Conservation (phyloP, 2,797 vertebrate species). For the Erethizon dorsatum region DNA sequence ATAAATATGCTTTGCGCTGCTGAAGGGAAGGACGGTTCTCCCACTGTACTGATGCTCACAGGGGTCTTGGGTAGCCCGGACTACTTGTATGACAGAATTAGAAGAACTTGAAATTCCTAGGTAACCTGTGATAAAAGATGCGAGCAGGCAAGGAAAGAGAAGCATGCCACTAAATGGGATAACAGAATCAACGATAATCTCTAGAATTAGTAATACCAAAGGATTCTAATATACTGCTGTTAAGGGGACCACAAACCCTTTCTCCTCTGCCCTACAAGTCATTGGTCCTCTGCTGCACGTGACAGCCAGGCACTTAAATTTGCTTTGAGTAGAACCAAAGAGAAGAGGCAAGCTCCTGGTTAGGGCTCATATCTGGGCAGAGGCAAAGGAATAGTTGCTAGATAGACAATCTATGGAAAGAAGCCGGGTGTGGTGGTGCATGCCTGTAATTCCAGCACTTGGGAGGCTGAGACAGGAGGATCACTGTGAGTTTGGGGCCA, state of each 20-base stretch:
- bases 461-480: too few relatives aligned
- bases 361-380: neutral
- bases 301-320: neutral
- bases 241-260: neutral
- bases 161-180: neutral
- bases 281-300: neutral
- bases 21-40: neutral
- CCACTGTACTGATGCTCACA: neutral
- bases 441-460: neutral
- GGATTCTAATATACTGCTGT: neutral
- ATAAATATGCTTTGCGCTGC: neutral
- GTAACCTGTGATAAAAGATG: neutral
- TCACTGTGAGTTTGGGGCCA: too few relatives aligned
- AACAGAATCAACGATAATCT: neutral
- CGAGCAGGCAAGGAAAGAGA: neutral
- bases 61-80: neutral
- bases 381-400: constrained; percentile 9
- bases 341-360: neutral
- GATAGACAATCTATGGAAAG: neutral
- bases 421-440: neutral
- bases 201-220: neutral
- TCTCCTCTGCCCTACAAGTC: neutral
- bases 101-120: constrained; percentile 36
- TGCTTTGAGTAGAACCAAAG: neutral
- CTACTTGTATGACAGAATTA: neutral